Evolutionary conservation across 2,113 vertebrate species (phyloP).

Genomic region (Tauraco erythrolophus): DNA sequence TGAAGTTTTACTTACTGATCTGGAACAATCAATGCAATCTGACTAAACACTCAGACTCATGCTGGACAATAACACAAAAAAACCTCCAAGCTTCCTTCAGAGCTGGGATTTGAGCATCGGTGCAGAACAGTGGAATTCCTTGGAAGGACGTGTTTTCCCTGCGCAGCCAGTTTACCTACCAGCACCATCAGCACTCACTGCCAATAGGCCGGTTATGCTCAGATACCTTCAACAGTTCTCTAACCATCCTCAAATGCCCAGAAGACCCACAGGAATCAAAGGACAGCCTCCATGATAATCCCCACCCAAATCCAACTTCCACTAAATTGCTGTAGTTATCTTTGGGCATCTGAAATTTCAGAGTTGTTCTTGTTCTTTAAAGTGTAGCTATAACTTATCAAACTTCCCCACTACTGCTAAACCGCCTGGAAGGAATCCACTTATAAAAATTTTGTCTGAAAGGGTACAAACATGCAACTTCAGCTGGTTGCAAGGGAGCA

Average conservation of each 20-base stretch:
- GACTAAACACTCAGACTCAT: neutral
- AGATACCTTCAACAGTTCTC: neutral
- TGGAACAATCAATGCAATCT: neutral
- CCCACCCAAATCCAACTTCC: neutral
- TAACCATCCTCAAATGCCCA: neutral
- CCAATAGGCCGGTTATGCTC: neutral
- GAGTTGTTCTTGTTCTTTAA: neutral
- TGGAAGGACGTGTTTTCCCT: fast-evolving
- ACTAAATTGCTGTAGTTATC: neutral
- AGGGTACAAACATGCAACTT: neutral
- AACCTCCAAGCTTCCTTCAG: fast-evolving
- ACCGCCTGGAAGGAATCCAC: neutral
- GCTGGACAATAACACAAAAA: neutral
- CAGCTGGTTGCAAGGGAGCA: neutral
- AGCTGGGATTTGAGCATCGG: neutral
- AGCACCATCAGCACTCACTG: neutral
- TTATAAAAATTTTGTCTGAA: neutral
- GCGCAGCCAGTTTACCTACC: neutral
- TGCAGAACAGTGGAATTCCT: neutral
- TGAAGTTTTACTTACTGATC: neutral
- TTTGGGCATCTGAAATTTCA: neutral
- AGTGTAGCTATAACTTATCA: neutral
- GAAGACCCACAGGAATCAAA: neutral
- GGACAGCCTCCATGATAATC: neutral
- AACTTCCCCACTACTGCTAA: neutral